A percentile compares a stretch with the other conserved stretches of the same genome.
Evolutionary conservation across 2,797 vertebrate genomes (phyloP).

Genomic region (Trachops cirrhosus): DNA sequence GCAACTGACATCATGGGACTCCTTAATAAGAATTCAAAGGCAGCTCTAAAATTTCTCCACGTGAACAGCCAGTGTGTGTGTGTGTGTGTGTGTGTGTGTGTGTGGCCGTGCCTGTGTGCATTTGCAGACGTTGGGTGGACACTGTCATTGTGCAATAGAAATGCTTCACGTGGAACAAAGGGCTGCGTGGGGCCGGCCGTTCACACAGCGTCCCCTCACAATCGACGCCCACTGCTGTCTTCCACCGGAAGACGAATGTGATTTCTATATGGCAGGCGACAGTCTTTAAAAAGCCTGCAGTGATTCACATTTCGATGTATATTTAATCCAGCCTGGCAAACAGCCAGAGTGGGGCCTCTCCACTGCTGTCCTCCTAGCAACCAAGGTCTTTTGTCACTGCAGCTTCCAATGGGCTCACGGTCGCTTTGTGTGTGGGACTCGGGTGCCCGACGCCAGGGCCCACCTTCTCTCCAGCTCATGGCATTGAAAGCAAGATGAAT

Average conservation of each 20-base stretch:
- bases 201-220: not conserved
- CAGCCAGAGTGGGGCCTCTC: conserved; percentile 53
- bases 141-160: not conserved
- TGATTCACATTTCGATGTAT: conserved; percentile 59
- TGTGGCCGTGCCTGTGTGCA: not conserved
- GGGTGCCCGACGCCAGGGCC: not conserved
- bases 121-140: not conserved
- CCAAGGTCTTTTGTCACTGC: conserved; percentile 75
- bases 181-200: not conserved
- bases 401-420: conserved; percentile 9
- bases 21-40: not conserved
- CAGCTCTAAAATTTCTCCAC: not conserved
- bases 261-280: conserved; percentile 46
- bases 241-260: conserved; percentile 35
- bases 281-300: conserved; percentile 41
- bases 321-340: conserved; percentile 64
- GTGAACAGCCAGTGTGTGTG: not conserved
- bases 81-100: too few relatives aligned
- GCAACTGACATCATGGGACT: not conserved
- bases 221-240: conserved; percentile 54
- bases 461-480: not conserved
- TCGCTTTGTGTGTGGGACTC: not conserved
- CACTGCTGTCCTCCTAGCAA: conserved; percentile 79
- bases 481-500: conserved; percentile 32
- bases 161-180: not conserved